Base-by-base conservation (phyloP, 1,140 invertebrate species). In the Zaprionus davidi region DNA sequence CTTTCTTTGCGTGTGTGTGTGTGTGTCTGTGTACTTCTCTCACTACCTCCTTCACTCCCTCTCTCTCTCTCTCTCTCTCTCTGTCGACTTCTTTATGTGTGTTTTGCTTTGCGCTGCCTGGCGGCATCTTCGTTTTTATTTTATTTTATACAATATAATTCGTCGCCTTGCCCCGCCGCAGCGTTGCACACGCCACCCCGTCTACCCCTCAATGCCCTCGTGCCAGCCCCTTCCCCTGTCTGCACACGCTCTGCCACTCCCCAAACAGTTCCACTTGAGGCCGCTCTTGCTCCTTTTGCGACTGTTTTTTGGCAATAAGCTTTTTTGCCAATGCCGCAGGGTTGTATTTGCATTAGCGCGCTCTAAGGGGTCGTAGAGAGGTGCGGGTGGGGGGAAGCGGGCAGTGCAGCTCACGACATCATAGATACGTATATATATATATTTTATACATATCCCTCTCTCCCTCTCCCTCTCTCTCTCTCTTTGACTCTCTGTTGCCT, bases 301-400 rank as follows among this genome's bases (percentile, higher is more conserved):
- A 74, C 66, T 75, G 72, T 84, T 86, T 86, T 46, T 87, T 80
- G 82, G 82, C 83, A 86, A 86, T 86, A 87, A 87, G 79, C 79
- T 77, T 87, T 84, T 85, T 84, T 85, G 80, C 53, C 68, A 83
- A 79, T 83, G 79, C 82, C 82, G 76, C 83, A 87, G 83, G 82
- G 82, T 82, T 79, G 83, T 72, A 85, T 86, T 81, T 85, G 82
- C 82, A 86, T 85, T 85, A 84, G 78, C 62, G 75, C 62, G 60
- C 69, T 71, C 36, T 67, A 41, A 77, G 49, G 60, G 60, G 7
- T 7, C 6, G 49, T 15, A 20, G 11, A 17, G 13, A 22, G 0
- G 11, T 3, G 31, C 20, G 1, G 3, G 17, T 1, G 36, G 26
- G 3, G 17, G 11, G 3, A n/a, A n/a, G n/a, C n/a, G n/a, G 22